These are phyloP conservation scores for Drosophila kohkoa DNA, from an alignment of 1,140 invertebrate genomes.

Conservation along the genomic window DNA sequence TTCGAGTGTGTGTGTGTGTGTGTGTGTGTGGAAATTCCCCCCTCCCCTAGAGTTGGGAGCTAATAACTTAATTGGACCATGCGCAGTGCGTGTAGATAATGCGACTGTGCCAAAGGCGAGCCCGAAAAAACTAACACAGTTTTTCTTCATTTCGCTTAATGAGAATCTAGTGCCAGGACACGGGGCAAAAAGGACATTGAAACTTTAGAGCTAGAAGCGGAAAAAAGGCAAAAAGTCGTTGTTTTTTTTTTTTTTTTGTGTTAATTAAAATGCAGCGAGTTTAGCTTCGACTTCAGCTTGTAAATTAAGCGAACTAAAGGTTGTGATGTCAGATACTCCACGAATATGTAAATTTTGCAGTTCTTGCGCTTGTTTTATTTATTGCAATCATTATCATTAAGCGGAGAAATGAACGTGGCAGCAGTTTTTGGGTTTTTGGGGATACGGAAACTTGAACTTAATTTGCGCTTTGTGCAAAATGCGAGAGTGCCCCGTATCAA, in stretches of 20 bases:
- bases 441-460: slow-evolving; percentile 60
- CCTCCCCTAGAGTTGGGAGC: slow-evolving; percentile 13
- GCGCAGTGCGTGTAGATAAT: slow-evolving; percentile 67
- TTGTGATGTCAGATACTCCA: slow-evolving; percentile 25
- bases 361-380: slow-evolving; percentile 22
- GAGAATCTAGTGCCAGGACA: slow-evolving; percentile 69
- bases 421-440: not conserved
- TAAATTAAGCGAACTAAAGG: slow-evolving; percentile 41
- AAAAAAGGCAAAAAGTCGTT: slow-evolving; percentile 9
- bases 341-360: slow-evolving; percentile 9
- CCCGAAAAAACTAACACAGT: slow-evolving; percentile 62
- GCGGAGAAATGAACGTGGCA: slow-evolving; percentile 3
- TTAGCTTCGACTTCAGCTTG: slow-evolving; percentile 35
- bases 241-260: slow-evolving; percentile 35
- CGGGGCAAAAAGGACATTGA: slow-evolving; percentile 46
- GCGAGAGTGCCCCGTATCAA: slow-evolving; percentile 6
- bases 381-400: slow-evolving; percentile 74
- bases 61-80: slow-evolving; percentile 81
- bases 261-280: slow-evolving; percentile 70
- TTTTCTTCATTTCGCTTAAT: slow-evolving; percentile 75
- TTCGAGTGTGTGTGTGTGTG: not conserved
- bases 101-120: slow-evolving; percentile 44
- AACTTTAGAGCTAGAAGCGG: slow-evolving; percentile 58
- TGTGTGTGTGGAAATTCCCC: not conserved
- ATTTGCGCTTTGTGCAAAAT: slow-evolving; percentile 48